Conservation (phyloP, 1,140 invertebrate genomes). For the Pollicipes pollicipes region DNA sequence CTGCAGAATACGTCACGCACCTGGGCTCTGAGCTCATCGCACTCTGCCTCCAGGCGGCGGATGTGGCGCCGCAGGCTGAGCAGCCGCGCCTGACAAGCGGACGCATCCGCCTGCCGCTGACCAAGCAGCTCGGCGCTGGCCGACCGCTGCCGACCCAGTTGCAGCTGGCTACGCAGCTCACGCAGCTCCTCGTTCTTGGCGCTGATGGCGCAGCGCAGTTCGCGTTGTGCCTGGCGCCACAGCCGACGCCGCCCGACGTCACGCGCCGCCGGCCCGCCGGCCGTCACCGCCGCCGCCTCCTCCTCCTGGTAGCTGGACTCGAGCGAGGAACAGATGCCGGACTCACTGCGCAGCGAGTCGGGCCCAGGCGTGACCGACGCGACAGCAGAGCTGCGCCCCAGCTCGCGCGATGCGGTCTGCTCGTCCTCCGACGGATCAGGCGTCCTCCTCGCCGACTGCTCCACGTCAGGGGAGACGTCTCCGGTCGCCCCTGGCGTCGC, state of each 20-base stretch:
- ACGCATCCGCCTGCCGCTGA: background rate
- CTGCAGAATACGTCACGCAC: too few species aligned
- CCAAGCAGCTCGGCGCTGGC: background rate
- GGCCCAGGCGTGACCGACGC: background rate
- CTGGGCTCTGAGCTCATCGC: background rate
- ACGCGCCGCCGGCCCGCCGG: too few species aligned
- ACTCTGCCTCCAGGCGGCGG: background rate
- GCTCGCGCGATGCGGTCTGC: background rate
- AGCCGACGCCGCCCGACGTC: background rate
- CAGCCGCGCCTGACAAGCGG: background rate
- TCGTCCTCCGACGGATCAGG: too few species aligned
- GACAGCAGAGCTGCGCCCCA: background rate
- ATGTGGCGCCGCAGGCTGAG: background rate
- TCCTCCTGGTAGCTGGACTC: background rate
- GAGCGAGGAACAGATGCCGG: background rate
- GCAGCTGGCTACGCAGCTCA: background rate
- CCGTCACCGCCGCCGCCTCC: too few species aligned
- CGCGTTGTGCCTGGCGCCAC: background rate
- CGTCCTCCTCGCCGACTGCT: too few species aligned
- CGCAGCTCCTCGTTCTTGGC: background rate
- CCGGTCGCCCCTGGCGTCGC: too few species aligned
- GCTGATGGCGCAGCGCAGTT: background rate
- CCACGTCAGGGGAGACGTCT: too few species aligned
- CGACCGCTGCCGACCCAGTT: background rate
- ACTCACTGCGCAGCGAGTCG: background rate